Percentiles rank a stretch among this genome's conserved stretches.
Conservation (phyloP, 2,113 vertebrate species). For the Cyanoderma ruficeps region DNA sequence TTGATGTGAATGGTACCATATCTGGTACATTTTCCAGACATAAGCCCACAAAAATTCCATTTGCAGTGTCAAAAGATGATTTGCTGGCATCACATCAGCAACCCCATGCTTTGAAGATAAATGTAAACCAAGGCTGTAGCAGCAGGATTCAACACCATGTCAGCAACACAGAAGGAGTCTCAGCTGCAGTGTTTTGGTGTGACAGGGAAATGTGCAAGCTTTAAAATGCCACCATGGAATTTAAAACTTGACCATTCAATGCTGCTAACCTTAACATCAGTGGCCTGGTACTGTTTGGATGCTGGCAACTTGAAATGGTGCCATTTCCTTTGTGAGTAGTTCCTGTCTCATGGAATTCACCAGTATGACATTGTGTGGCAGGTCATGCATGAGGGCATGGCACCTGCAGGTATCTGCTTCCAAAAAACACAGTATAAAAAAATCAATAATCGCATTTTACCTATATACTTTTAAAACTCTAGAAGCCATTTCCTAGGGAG, state of each 20-base stretch:
- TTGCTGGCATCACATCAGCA: background rate
- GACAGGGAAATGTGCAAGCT: background rate
- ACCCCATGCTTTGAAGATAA: background rate
- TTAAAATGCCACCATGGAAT: background rate
- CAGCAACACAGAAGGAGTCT: background rate
- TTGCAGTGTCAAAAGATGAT: slow-evolving; percentile 7
- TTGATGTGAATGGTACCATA: background rate
- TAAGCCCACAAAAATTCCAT: background rate
- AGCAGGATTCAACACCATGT: background rate
- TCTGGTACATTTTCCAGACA: background rate
- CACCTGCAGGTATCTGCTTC: accelerated
- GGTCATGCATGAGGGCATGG: background rate
- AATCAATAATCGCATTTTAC: background rate
- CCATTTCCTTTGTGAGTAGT: background rate
- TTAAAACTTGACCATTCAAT: background rate
- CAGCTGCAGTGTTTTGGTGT: background rate
- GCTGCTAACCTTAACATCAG: background rate
- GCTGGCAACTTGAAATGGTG: background rate
- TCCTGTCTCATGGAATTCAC: background rate
- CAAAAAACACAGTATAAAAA: background rate
- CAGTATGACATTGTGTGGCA: background rate
- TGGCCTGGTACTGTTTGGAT: background rate
- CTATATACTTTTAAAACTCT: background rate
- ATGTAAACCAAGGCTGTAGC: background rate
- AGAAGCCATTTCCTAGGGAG: background rate